A percentile compares a stretch with the other conserved stretches of the same genome.
Conservation (phyloP, 2,888 invertebrate species). For the Tolmerus cingulatus region DNA sequence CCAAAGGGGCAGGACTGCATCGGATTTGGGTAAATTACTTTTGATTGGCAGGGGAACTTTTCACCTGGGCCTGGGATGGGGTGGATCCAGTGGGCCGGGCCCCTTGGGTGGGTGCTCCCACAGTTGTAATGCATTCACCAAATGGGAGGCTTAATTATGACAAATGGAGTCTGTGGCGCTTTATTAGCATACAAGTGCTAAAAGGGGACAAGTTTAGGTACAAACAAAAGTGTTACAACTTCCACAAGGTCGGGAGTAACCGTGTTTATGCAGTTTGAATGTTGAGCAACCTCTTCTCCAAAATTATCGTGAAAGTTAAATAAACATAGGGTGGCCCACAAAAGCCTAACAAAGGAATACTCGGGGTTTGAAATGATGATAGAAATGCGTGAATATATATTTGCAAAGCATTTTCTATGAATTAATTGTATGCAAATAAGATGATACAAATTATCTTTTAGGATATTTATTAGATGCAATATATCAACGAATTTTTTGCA, state of each 20-base stretch:
- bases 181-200: neutral
- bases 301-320: neutral
- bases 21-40: constrained; percentile 3
- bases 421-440: neutral
- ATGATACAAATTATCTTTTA: too few species aligned
- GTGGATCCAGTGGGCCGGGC: neutral
- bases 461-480: too few species aligned
- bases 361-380: neutral
- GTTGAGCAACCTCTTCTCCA: neutral
- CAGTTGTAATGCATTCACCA: neutral
- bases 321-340: neutral
- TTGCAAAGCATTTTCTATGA: neutral
- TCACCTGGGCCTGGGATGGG: neutral
- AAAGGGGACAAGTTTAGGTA: neutral
- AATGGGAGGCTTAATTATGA: neutral
- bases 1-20: neutral
- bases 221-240: neutral
- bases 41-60: neutral
- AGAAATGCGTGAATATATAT: neutral
- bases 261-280: neutral
- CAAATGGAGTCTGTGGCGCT: neutral
- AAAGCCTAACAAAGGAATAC: neutral
- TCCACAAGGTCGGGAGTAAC: neutral
- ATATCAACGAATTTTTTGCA: too few species aligned
- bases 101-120: neutral